phyloP scores from a whole-genome alignment of 2,888 invertebrate species.

The Calameuta pallipes region DNA sequence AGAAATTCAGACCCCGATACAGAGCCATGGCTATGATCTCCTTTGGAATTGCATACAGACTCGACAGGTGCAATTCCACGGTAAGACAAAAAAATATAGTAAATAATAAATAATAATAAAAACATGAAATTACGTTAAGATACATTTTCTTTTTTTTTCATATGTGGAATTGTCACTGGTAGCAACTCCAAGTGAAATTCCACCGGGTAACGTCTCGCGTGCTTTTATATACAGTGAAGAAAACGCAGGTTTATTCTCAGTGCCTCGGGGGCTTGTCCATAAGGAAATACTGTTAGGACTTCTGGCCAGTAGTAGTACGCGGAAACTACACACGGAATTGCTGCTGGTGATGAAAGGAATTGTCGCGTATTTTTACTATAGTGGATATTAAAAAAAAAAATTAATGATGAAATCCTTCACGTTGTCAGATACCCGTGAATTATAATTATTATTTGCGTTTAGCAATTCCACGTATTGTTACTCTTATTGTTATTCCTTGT shows the following conservation, averaged over 20 bases:
- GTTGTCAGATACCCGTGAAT: not conserved
- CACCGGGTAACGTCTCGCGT: not conserved
- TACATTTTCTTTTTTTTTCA: not conserved
- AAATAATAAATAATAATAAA: not conserved
- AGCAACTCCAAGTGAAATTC: not conserved
- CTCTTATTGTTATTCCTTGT: not conserved
- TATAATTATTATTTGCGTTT: not conserved
- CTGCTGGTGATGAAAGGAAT: not conserved
- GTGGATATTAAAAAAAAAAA: not conserved
- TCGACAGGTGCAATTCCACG: not conserved
- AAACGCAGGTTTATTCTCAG: not conserved
- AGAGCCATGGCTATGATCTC: not conserved
- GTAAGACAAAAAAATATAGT: not conserved
- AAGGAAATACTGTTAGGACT: not conserved
- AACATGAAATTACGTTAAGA: not conserved
- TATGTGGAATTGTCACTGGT: not conserved
- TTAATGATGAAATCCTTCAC: not conserved
- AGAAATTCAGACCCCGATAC: conserved; percentile 14
- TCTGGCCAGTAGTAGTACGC: not conserved
- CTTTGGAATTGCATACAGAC: not conserved
- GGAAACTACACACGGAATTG: not conserved
- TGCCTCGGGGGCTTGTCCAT: not conserved
- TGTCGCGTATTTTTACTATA: not conserved
- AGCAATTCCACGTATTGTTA: not conserved
- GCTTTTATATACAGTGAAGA: not conserved